Conservation (phyloP, 2,113 vertebrate genomes). For the Puntigrus tetrazona region DNA sequence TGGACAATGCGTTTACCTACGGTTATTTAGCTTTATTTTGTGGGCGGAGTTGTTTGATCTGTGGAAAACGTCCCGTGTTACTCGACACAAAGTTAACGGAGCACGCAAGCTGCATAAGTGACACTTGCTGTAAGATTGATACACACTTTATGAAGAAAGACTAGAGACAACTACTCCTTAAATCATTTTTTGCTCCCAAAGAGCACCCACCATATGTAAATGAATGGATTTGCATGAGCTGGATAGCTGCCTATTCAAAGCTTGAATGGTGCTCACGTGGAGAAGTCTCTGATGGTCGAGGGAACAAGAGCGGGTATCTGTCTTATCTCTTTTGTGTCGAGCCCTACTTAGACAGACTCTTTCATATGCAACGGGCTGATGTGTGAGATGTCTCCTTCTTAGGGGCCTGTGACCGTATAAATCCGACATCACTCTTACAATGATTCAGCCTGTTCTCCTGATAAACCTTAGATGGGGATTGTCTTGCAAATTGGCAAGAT, state of each 20-base stretch:
- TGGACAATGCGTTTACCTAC: neutral
- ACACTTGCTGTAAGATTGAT: neutral
- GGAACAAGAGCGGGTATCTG: conserved; percentile 51
- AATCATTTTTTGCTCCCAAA: neutral
- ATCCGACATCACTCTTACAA: conserved; percentile 10
- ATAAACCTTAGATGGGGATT: conserved; percentile 39
- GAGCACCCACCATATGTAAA: conserved; percentile 62
- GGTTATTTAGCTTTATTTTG: conserved; percentile 6
- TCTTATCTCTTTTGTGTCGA: conserved; percentile 52
- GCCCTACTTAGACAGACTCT: conserved; percentile 41
- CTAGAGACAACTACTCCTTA: conserved; percentile 5
- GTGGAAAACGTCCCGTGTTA: conserved; percentile 13
- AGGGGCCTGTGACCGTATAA: conserved; percentile 55
- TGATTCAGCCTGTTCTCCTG: conserved; percentile 38
- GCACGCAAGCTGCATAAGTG: neutral
- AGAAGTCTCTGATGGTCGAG: conserved; percentile 24
- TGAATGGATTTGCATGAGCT: conserved; percentile 65
- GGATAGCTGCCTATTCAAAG: conserved; percentile 45
- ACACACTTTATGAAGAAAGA: neutral
- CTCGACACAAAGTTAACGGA: conserved; percentile 3
- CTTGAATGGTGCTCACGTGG: conserved; percentile 40
- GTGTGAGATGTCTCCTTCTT: conserved; percentile 56
- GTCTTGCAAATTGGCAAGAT: conserved; percentile 47
- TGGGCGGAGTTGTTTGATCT: conserved; percentile 18
- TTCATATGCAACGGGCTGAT: conserved; percentile 61